Base-by-base conservation (phyloP, 2,797 vertebrate genomes). In the Heterohyrax brucei region DNA sequence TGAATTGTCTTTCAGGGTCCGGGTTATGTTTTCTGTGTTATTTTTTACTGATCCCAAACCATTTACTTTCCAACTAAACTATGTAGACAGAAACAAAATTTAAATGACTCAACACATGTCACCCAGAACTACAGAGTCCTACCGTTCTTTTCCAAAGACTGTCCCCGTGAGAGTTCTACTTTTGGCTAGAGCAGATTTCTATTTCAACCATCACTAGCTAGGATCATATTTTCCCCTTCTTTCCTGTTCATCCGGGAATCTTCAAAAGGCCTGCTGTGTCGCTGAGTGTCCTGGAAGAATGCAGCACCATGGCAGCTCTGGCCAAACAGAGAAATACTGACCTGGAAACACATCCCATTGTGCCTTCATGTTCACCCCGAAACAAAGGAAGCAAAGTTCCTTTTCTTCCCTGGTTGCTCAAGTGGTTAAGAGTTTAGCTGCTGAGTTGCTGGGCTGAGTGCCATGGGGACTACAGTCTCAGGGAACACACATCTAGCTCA, bases 101-200 rank as follows among this genome's bases (percentile, higher is more conserved):
- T 90, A 97, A 97, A 96, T 95, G 95, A 95, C 96, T 96, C 95
- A 96, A 96, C 95, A 96, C 95, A 97, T 97, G 97, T 98, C 95
- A 97, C 81, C 81, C 73, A 94, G 87, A 94, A 95, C 92, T 96
- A 88, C 68, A 46, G 72, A 93, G 96, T 78, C 78, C 76, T 96
- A 94, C 76, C 8, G 0, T 96, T 87, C 87, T 86, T 91, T 97
- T 96, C 95, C 82, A 96, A 95, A 94, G 89, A 94, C 95, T 95
- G 70, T 10, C 96, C 95, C 91, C 96, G 75, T 56, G 96, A 89
- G 75, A 97, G 81, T 88, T 82, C 94, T 97, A 77, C 95, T 98
- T 92, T 97, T 91, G 46, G 95, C 93, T 77, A 82, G 73, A 98
- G 76, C 97, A 95, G 81, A 90, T 97, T 98, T 97, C 96, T 89